phyloP scores from a whole-genome alignment of 2,797 vertebrate species.

The Manis pentadactyla region DNA sequence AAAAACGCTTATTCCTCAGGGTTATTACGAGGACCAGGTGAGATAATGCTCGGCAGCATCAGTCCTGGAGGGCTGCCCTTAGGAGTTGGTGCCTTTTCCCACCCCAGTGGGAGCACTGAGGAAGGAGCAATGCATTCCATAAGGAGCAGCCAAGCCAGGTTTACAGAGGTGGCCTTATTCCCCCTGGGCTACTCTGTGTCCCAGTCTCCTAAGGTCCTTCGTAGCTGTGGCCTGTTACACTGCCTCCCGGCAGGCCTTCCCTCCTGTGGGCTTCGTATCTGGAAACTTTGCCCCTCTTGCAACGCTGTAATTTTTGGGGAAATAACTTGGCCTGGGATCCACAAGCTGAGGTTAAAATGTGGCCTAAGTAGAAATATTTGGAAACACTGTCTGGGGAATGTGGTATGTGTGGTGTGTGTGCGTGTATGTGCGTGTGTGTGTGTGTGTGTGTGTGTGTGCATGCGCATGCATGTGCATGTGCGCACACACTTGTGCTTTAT shows the following conservation, averaged over 20 bases:
- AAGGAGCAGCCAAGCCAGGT: neutral
- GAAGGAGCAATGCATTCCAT: neutral
- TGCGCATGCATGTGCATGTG: fast-evolving
- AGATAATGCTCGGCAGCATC: neutral
- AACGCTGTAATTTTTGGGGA: slow-evolving; percentile 29
- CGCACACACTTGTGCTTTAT: fast-evolving
- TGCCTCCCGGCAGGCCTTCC: neutral
- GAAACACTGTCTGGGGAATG: neutral
- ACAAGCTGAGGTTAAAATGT: slow-evolving; percentile 22
- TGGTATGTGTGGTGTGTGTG: neutral
- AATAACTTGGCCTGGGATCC: slow-evolving; percentile 36
- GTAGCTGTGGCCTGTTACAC: fast-evolving
- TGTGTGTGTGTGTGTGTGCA: neutral
- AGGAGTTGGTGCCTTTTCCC: neutral
- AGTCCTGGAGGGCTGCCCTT: neutral
- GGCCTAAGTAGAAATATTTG: slow-evolving; percentile 54
- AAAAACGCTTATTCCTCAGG: neutral
- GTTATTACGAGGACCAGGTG: neutral
- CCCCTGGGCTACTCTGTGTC: neutral
- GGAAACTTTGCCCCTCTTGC: neutral
- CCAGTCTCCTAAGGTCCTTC: neutral
- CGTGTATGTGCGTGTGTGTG: neutral
- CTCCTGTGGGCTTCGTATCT: neutral
- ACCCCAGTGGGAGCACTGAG: fast-evolving
- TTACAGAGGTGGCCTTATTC: neutral